Evolutionary conservation across 30 jellyfish, hydroid and myxozoan species (phyloP).

Genomic region (Morbakka virulenta): DNA sequence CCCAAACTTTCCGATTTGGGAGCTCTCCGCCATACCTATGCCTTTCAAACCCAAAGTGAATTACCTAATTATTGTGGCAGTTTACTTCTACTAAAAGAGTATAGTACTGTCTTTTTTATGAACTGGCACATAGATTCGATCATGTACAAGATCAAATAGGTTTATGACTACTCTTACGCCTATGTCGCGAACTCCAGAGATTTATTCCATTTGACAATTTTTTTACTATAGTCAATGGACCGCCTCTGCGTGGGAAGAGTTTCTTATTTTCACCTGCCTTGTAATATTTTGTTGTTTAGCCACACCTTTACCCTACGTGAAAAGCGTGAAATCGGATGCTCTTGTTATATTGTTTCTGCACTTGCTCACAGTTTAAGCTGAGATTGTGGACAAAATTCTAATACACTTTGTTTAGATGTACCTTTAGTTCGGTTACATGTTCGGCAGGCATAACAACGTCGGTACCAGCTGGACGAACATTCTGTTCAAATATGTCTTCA

Average conservation of each 20-base stretch:
- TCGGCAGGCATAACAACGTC: constrained; percentile 3
- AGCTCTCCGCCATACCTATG: no score
- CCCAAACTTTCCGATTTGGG: no score
- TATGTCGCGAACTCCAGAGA: no score
- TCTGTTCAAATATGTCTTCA: neutral
- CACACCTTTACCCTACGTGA: neutral
- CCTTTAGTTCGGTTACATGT: constrained; percentile 10
- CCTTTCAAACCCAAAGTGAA: no score
- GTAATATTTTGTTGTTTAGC: constrained; percentile 1
- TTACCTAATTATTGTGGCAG: no score
- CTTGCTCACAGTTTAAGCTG: neutral
- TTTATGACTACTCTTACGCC: no score
- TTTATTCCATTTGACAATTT: constrained; percentile 28
- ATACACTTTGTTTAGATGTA: constrained; percentile 1
- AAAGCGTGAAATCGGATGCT: constrained; percentile 10
- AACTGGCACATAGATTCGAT: no score
- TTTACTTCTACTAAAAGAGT: no score
- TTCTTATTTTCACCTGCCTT: constrained; percentile 12
- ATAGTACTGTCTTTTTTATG: no score
- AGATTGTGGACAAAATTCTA: neutral
- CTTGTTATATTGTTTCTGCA: constrained; percentile 1
- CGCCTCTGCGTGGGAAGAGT: constrained; percentile 8
- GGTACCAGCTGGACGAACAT: constrained; percentile 1
- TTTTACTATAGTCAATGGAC: constrained; percentile 25
- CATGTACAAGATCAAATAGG: no score